Evolutionary conservation across 1,140 invertebrate species (phyloP).

Genomic region (Acyrthosiphon pisum): DNA sequence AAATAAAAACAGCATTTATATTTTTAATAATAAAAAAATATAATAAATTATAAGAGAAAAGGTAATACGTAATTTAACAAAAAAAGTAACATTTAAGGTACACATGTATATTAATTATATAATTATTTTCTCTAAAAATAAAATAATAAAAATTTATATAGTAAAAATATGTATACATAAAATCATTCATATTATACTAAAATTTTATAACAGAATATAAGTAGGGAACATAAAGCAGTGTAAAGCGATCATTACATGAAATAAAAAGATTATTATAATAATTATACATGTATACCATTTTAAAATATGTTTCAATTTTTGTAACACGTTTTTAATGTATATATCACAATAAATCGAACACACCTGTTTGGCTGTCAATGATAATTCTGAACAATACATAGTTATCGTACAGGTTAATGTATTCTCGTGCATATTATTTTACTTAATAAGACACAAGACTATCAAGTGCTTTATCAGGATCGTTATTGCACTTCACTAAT

Average conservation of each 20-base stretch:
- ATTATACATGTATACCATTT: slow-evolving; percentile 42
- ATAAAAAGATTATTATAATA: slow-evolving; percentile 8
- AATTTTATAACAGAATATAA: slow-evolving; percentile 13
- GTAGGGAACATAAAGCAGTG: slow-evolving; percentile 20
- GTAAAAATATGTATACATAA: slow-evolving; percentile 8
- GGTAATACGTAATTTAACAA: neutral
- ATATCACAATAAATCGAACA: slow-evolving; percentile 16
- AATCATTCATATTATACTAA: neutral
- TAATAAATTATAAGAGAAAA: slow-evolving; percentile 18
- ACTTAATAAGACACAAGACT: slow-evolving; percentile 74
- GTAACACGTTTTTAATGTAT: neutral
- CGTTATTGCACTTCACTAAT: slow-evolving; percentile 77
- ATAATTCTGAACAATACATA: neutral
- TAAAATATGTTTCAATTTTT: slow-evolving; percentile 22
- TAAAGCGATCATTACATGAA: neutral
- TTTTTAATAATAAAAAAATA: slow-evolving; percentile 39
- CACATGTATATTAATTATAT: slow-evolving; percentile 26
- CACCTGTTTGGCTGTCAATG: neutral
- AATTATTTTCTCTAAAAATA: neutral
- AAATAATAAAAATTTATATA: neutral
- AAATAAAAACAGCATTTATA: slow-evolving; percentile 19
- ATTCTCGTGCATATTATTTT: neutral
- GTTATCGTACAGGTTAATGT: neutral
- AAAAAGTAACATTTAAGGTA: slow-evolving; percentile 38
- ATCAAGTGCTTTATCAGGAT: slow-evolving; percentile 86